Base-by-base conservation (phyloP, 92 coral and sea anemone species). In the Metridium senile region DNA sequence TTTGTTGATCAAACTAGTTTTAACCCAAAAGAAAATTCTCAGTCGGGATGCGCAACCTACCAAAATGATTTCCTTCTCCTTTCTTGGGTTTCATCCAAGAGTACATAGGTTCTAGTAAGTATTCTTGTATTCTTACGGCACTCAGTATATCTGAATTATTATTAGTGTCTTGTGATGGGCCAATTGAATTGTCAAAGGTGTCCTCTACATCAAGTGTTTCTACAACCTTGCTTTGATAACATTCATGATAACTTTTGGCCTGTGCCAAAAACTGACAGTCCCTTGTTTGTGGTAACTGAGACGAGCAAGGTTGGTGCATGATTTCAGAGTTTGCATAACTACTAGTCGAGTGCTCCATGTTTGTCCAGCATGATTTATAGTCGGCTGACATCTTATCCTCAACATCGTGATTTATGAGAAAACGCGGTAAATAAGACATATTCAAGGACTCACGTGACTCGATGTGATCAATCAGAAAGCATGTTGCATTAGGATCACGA, bases 1-100 rank as follows among this genome's bases (percentile, higher is more conserved):
- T 63, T 31, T 1, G 66, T 18, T 23, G 7, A 31, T 20, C 20
- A 2, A 27, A 28, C 39, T 63, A 63, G 23, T 18, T n/a, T n/a
- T 4, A 29, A 8, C 6, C 1, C 6, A 30, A 59, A 10, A 59
- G 22, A 31, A 63, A 0, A 70, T 28, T 45, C 62, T 35, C 21
- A 0, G 25, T 56, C 25, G 20, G 57, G 57, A 26, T 54, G 27
- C 27, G 26, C 6, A 43, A 53, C 78, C 23, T 73, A 71, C 90
- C 93, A 66, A 88, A 85, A 27, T 82, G 93, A 56, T 78, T 78
- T 58, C 79, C 86, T 58, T 92, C 97, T 35, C 89, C 87, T 82
- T 91, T 88, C 90, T 86, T 94, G 25, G 97, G 90, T 75, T 94
- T 94, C 98, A 94, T 94, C 98, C 98, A 94, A 20, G 94, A 91